These are phyloP conservation scores for Moxostoma hubbsi DNA, from an alignment of 2,797 vertebrate species.

Conservation along the genomic window DNA sequence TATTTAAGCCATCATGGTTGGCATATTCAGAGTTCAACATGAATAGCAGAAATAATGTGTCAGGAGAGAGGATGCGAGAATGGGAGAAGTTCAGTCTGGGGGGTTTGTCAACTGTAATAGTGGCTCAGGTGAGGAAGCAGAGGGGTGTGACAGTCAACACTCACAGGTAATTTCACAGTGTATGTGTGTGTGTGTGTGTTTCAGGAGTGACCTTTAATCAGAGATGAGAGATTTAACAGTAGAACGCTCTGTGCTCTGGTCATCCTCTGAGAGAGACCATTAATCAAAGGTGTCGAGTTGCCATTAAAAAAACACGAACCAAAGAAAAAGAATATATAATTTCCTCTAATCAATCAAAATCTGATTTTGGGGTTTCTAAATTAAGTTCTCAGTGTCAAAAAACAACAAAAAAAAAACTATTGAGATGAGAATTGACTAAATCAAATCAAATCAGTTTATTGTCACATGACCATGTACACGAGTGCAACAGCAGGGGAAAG, in stretches of 20 bases:
- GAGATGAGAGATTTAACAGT: conserved; percentile 58
- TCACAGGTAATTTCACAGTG: conserved; percentile 12
- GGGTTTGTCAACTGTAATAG: conserved; percentile 41
- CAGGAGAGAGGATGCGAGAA: background rate
- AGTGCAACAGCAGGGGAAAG: too few relatives aligned
- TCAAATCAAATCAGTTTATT: too few relatives aligned
- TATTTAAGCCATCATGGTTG: conserved; percentile 20
- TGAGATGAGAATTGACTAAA: too few relatives aligned
- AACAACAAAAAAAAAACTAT: too few relatives aligned
- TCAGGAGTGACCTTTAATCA: conserved; percentile 57
- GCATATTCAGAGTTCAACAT: conserved; percentile 1
- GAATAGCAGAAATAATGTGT: conserved; percentile 12
- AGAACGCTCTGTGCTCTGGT: conserved; percentile 60
- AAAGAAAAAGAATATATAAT: conserved; percentile 39
- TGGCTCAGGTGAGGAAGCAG: conserved; percentile 25
- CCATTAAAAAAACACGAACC: conserved; percentile 32
- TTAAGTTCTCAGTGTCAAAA: too few relatives aligned
- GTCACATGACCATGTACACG: too few relatives aligned
- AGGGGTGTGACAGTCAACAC: conserved; percentile 25
- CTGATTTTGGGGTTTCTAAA: too few relatives aligned
- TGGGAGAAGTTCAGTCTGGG: background rate
- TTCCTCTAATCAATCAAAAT: too few relatives aligned
- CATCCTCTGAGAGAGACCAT: conserved; percentile 38
- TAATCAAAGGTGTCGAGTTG: conserved; percentile 58
- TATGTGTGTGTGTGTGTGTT: conserved; percentile 22